A percentile compares a stretch with the other conserved stretches of the same genome.
Conservation (phyloP, 2,113 vertebrate species). For the Psophia crepitans region DNA sequence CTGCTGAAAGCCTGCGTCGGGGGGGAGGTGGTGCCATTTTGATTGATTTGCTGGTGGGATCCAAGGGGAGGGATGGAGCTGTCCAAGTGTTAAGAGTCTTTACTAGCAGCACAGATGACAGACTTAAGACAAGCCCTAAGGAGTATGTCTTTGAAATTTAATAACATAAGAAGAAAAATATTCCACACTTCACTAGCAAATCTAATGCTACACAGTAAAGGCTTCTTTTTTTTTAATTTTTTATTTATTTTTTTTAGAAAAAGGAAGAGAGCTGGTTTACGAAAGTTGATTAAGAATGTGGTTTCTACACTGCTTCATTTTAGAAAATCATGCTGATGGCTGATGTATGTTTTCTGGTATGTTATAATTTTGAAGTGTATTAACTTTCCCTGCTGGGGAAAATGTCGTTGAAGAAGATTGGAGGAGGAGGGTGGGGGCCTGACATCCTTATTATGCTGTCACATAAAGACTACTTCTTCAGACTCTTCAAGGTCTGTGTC, state of each 20-base stretch:
- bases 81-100: constrained; percentile 35
- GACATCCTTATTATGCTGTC: constrained; percentile 77
- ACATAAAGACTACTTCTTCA: constrained; percentile 58
- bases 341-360: constrained; percentile 34
- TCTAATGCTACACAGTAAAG: not conserved
- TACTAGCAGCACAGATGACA: constrained; percentile 17
- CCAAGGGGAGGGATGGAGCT: constrained; percentile 8
- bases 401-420: constrained; percentile 48
- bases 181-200: constrained; percentile 1
- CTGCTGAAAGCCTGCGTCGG: not conserved
- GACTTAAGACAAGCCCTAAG: constrained; percentile 48
- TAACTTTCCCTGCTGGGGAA: constrained; percentile 66
- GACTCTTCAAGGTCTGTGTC: constrained; percentile 66
- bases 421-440: constrained; percentile 9
- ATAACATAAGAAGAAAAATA: constrained; percentile 57
- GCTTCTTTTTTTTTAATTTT: not conserved
- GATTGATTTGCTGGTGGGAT: constrained; percentile 47
- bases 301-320: constrained; percentile 50
- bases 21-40: not conserved
- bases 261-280: not conserved
- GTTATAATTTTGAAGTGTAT: constrained; percentile 63
- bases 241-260: not conserved
- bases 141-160: constrained; percentile 52
- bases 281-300: constrained; percentile 55
- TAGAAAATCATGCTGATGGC: constrained; percentile 36